Conservation (phyloP, 2,797 vertebrate genomes). For the Sphaeramia orbicularis region DNA sequence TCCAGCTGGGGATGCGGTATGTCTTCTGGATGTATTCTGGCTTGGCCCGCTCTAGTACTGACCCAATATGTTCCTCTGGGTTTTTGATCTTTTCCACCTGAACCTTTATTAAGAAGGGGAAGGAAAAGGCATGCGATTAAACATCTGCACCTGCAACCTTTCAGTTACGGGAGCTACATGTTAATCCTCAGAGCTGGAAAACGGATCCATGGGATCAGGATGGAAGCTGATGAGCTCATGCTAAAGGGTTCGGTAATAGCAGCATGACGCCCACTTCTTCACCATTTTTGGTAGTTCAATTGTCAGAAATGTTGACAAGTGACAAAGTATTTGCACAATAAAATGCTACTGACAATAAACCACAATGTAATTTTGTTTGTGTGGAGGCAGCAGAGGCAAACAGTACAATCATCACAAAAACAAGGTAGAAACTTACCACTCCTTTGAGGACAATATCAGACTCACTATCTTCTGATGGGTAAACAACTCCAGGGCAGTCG, state of each 20-base stretch:
- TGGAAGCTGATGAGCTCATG: conserved; percentile 10
- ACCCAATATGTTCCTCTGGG: conserved; percentile 94
- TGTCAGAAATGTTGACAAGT: conserved; percentile 17
- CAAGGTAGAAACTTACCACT: conserved; percentile 87
- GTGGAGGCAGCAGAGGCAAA: neutral
- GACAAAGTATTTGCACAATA: neutral
- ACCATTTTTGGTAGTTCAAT: neutral
- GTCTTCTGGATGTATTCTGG: conserved; percentile 96
- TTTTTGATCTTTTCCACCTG: conserved; percentile 98
- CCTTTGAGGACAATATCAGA: conserved; percentile 97
- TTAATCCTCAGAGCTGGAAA: conserved; percentile 2
- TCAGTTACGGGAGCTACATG: conserved; percentile 12
- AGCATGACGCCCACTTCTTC: neutral
- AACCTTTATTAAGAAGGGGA: conserved; percentile 83
- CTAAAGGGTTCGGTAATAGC: conserved; percentile 6
- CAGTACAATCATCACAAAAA: neutral
- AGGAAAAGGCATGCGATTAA: neutral
- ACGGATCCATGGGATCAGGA: conserved; percentile 5
- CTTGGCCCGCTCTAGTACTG: conserved; percentile 95
- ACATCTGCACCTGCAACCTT: conserved; percentile 27
- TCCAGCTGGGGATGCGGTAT: conserved; percentile 94
- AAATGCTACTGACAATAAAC: neutral
- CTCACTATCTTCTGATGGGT: conserved; percentile 96
- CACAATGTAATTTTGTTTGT: too few species aligned
- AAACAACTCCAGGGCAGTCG: conserved; percentile 97